Evolutionary conservation across 1,140 invertebrate genomes (phyloP).

Genomic region (Atta texana): DNA sequence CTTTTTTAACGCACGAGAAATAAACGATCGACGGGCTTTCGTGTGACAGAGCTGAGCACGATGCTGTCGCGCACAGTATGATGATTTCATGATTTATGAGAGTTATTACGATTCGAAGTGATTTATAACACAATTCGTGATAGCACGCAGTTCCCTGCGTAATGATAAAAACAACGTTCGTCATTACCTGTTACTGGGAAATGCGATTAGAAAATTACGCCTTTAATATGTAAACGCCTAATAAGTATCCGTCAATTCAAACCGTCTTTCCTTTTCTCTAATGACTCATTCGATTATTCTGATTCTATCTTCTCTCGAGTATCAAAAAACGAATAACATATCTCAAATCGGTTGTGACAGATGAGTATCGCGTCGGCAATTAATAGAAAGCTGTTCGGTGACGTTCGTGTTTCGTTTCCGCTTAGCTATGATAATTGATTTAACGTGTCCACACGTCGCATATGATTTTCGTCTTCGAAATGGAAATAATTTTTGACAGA

Average conservation of each 20-base stretch:
- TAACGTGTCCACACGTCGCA: neutral
- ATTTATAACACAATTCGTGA: conserved; percentile 31
- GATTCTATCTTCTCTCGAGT: neutral
- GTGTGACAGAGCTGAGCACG: neutral
- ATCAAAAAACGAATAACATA: neutral
- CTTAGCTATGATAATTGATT: conserved; percentile 44
- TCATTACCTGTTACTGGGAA: neutral
- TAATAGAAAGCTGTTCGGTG: conserved; percentile 43
- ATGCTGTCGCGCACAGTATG: conserved; percentile 1
- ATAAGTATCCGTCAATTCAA: neutral
- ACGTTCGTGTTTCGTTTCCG: conserved; percentile 2
- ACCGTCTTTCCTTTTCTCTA: neutral
- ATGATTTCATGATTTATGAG: conserved; percentile 66
- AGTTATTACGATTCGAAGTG: conserved; percentile 39
- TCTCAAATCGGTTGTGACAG: neutral
- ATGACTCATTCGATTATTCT: neutral
- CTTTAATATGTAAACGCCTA: neutral
- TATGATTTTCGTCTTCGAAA: conserved; percentile 5
- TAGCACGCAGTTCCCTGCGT: neutral
- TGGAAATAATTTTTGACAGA: conserved; percentile 76
- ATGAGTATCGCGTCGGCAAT: conserved; percentile 2
- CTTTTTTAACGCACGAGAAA: neutral
- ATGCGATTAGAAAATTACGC: neutral
- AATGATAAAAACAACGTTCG: neutral
- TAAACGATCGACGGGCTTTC: neutral